Evolutionary conservation across 2,888 invertebrate genomes (phyloP).

Genomic region (Glaucopsyche alexis): DNA sequence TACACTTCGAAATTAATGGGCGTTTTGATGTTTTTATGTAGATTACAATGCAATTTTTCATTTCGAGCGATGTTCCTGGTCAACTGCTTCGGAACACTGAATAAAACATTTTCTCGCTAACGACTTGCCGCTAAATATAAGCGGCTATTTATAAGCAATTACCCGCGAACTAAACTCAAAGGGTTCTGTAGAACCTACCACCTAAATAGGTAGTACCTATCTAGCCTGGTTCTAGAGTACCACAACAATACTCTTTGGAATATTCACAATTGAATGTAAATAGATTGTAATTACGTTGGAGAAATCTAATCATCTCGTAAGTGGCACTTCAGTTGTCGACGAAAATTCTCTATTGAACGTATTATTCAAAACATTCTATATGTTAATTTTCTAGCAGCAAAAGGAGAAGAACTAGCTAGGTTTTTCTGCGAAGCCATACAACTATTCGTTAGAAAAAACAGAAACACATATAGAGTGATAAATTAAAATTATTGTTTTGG

Average conservation of each 20-base stretch:
- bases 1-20: conserved; percentile 18
- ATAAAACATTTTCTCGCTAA: conserved; percentile 6
- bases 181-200: neutral
- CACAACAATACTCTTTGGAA: neutral
- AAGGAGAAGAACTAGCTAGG: no score
- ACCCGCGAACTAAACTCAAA: neutral
- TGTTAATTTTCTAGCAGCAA: no score
- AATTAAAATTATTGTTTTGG: no score
- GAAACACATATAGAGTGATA: no score
- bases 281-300: neutral
- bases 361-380: no score
- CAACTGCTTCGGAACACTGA: neutral
- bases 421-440: no score
- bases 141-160: conserved; percentile 12
- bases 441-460: no score
- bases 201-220: neutral
- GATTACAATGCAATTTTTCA: conserved; percentile 18
- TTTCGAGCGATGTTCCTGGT: neutral
- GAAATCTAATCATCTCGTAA: neutral
- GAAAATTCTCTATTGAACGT: neutral
- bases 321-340: neutral
- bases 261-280: neutral
- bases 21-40: conserved; percentile 13
- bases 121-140: neutral
- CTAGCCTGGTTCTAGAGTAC: neutral